phyloP scores from a whole-genome alignment of 53 echinoderm and acorn worm species.

The Henricia sp. region DNA sequence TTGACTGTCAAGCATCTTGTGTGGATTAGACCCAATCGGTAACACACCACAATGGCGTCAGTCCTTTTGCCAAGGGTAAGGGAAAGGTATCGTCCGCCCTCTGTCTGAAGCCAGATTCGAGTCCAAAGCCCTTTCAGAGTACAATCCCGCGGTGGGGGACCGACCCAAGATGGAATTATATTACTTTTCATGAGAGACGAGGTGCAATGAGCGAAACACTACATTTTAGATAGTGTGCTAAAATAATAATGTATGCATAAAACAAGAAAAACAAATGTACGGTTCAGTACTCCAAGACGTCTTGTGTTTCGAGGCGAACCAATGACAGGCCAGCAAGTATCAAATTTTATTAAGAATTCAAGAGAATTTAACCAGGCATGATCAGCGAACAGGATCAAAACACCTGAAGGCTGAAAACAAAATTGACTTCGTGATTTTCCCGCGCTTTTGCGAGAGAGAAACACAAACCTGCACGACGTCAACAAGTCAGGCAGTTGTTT shows the following conservation, averaged over 20 bases:
- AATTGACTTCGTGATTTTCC: slow-evolving; percentile 21
- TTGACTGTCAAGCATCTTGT: slow-evolving; percentile 9
- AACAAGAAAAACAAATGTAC: no score
- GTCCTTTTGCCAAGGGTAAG: neutral
- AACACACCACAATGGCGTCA: neutral
- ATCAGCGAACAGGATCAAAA: slow-evolving; percentile 16
- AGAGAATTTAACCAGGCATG: neutral
- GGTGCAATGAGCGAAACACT: slow-evolving; percentile 56
- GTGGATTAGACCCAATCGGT: slow-evolving; percentile 59
- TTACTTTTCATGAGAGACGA: slow-evolving; percentile 55
- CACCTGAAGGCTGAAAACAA: neutral
- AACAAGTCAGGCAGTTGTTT: slow-evolving; percentile 31
- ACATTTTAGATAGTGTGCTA: slow-evolving; percentile 66
- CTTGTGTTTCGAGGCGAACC: slow-evolving; percentile 31
- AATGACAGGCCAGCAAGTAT: neutral
- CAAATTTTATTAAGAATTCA: slow-evolving; percentile 17
- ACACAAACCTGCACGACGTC: slow-evolving; percentile 2
- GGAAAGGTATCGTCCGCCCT: no score
- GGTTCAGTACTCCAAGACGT: slow-evolving; percentile 32
- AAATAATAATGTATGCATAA: slow-evolving; percentile 60
- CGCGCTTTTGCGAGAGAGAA: slow-evolving; percentile 5
- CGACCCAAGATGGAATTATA: slow-evolving; percentile 37
- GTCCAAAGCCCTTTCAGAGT: no score
- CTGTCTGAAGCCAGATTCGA: no score
- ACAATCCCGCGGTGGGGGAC: slow-evolving; percentile 45